Evolutionary conservation across 2,797 vertebrate species (phyloP).

Genomic region (Spea hammondii): DNA sequence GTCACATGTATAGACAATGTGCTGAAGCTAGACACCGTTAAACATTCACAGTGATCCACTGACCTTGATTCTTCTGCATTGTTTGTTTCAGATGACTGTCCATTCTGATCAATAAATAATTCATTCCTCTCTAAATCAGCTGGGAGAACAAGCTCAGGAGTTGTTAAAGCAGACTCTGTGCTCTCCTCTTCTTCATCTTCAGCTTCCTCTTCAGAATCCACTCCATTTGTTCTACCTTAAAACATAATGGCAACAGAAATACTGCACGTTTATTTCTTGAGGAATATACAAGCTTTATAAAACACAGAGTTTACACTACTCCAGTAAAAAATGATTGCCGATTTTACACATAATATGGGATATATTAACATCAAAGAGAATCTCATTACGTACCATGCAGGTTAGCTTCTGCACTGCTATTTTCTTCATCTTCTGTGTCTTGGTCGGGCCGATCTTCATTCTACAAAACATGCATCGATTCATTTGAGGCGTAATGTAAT

Average conservation of each 20-base stretch:
- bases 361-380: conserved; percentile 4
- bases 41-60: conserved; percentile 28
- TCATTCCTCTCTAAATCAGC: conserved; percentile 53
- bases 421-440: conserved; percentile 61
- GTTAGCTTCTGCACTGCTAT: conserved; percentile 48
- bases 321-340: too few species aligned
- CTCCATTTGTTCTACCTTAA: conserved; percentile 57
- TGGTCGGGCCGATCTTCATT: conserved; percentile 58
- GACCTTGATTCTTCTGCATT: conserved; percentile 73
- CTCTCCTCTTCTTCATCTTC: conserved; percentile 44
- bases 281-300: too few species aligned
- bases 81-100: conserved; percentile 57
- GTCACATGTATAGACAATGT: too few species aligned
- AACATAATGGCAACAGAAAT: neutral
- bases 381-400: conserved; percentile 56
- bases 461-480: conserved; percentile 55
- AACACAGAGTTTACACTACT: too few species aligned
- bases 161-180: conserved; percentile 4
- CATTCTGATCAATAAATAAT: conserved; percentile 67
- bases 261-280: too few species aligned
- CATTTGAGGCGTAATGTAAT: too few species aligned
- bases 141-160: conserved; percentile 48
- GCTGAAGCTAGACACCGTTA: too few species aligned
- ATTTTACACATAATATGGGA: too few species aligned
- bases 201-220: conserved; percentile 45